Base-by-base conservation (phyloP, 2,888 invertebrate genomes). In the Synergus umbraculus region DNA sequence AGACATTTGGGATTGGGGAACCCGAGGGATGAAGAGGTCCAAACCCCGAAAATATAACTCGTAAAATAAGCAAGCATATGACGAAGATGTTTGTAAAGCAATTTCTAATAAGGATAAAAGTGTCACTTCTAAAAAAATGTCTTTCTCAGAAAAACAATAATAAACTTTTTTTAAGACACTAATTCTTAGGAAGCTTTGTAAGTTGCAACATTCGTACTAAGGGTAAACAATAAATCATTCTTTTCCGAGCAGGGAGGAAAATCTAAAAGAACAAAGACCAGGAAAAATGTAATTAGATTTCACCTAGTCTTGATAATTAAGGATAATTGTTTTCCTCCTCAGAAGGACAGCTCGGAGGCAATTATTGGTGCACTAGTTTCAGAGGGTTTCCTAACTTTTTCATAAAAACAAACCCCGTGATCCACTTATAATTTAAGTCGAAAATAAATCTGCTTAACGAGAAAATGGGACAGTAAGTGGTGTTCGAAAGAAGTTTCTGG, bases 251-350 rank as follows among this genome's bases (percentile, higher is more conserved):
- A 64, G 64, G 76, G 54, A 67, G 65, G 64, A 78, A 54, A 37
- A 54, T 73, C 54, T 54, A 22, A 54, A 41, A 49, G 73, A 69
- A 69, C 22, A 8, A 37, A 15, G 49, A 49, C n/a, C 63, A 64
- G n/a, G 43, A 77, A 80, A 83, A 78, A 63, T 13, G 41, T 22
- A 82, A 82, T 79, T 78, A 78, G 80, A 82, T 76, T 78, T 81
- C 79, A 81, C 79, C 54, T 76, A 54, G 78, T 73, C 77, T 69
- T 78, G 83, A 87, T 88, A 89, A 89, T 88, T 88, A 86, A 83
- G 78, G 81, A 80, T 82, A 87, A 88, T 87, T 87, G 86, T 87
- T 88, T 87, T 83, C 76, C 82, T 80, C 80, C 65, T 43, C 77
- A 18, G 41, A 63, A 49, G 44, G 18, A 69, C 29, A 22, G 77